These are phyloP conservation scores for Forbesichthys papilliferus DNA, from an alignment of 2,113 vertebrate species.

Conservation along the genomic window DNA sequence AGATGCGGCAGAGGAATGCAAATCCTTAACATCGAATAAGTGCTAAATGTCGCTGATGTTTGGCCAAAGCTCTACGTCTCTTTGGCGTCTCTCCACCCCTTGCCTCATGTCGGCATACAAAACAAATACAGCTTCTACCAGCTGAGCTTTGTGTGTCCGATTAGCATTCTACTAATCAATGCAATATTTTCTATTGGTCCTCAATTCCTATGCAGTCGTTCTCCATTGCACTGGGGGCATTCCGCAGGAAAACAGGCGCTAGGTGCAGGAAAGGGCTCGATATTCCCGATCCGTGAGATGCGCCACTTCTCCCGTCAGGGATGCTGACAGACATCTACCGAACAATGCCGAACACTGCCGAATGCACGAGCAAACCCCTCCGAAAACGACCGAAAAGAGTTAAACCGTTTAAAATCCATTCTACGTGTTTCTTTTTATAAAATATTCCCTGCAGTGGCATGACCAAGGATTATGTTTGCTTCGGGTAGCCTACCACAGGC, in stretches of 20 bases:
- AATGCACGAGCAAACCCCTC: slow-evolving; percentile 37
- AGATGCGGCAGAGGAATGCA: slow-evolving; percentile 56
- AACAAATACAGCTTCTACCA: slow-evolving; percentile 64
- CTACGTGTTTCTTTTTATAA: too few species aligned
- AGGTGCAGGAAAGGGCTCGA: slow-evolving; percentile 56
- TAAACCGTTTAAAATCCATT: not conserved
- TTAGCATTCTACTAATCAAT: slow-evolving; percentile 48
- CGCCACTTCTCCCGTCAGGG: slow-evolving; percentile 58
- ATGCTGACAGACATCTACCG: slow-evolving; percentile 47
- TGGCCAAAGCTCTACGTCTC: slow-evolving; percentile 76
- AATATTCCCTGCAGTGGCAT: too few species aligned
- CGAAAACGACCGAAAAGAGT: slow-evolving; percentile 49
- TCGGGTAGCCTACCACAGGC: too few species aligned
- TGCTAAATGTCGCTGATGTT: slow-evolving; percentile 71
- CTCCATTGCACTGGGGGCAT: slow-evolving; percentile 32
- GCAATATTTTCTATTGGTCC: not conserved
- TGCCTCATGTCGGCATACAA: slow-evolving; percentile 69
- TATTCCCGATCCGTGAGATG: slow-evolving; percentile 68
- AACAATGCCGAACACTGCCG: slow-evolving; percentile 41
- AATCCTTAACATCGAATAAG: slow-evolving; percentile 41
- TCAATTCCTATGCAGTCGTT: slow-evolving; percentile 24
- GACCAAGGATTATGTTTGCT: too few species aligned
- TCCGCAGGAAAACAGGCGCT: slow-evolving; percentile 43
- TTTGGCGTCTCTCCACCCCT: slow-evolving; percentile 71
- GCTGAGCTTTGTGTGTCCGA: slow-evolving; percentile 47